A percentile compares a stretch with the other conserved stretches of the same genome.
Evolutionary conservation across 1,140 invertebrate genomes (phyloP).

Genomic region (Limonius californicus): DNA sequence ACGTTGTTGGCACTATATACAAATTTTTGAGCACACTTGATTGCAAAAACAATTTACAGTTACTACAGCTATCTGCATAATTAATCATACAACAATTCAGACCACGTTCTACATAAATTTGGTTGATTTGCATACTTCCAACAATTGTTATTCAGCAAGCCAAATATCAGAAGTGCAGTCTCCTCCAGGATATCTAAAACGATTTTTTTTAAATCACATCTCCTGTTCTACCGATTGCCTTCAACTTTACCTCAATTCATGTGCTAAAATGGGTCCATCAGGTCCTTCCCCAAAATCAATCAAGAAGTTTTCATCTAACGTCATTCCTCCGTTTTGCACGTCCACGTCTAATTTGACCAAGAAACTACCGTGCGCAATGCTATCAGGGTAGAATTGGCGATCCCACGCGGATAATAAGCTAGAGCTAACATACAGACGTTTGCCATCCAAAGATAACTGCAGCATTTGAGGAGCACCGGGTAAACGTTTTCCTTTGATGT

Average conservation of each 20-base stretch:
- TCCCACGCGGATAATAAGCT: conserved; percentile 93
- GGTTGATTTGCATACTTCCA: too few relatives aligned
- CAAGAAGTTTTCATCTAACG: conserved; percentile 76
- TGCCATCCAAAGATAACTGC: conserved; percentile 92
- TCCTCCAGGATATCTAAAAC: conserved; percentile 81
- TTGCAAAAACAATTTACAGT: too few relatives aligned
- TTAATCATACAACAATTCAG: too few relatives aligned
- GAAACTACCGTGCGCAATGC: conserved; percentile 65
- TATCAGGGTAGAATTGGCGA: conserved; percentile 58
- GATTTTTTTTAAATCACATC: conserved; percentile 76
- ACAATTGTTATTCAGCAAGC: conserved; percentile 54
- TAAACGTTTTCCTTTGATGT: conserved; percentile 74
- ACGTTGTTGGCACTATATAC: too few relatives aligned
- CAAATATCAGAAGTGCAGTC: conserved; percentile 98
- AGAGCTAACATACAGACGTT: conserved; percentile 87
- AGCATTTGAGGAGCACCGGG: conserved; percentile 93
- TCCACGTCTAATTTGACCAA: conserved; percentile 85
- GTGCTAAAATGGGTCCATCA: conserved; percentile 82
- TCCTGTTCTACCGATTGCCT: too few relatives aligned
- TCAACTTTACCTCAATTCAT: conserved; percentile 90
- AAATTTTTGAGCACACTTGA: too few relatives aligned
- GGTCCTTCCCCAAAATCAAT: conserved; percentile 91
- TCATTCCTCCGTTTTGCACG: conserved; percentile 77
- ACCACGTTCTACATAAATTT: too few relatives aligned
- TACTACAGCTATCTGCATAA: too few relatives aligned